Base-by-base conservation (phyloP, 2,888 invertebrate species). In the Malthinus flaveolus region DNA sequence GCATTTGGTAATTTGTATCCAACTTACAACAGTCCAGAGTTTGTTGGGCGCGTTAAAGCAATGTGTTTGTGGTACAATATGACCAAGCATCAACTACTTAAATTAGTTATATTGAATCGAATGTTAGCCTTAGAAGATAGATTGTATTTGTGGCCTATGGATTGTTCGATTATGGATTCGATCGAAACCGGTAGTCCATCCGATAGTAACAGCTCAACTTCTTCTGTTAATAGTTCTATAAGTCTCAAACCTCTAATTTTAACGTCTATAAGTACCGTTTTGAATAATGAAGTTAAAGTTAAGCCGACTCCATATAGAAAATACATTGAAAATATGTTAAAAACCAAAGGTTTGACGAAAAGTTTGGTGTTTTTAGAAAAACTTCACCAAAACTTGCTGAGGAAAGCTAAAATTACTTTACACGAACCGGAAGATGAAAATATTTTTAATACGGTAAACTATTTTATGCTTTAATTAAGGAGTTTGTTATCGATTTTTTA, bases 31-130 rank as follows among this genome's bases (percentile, higher is more conserved):
- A 85, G 86, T 57, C 75, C 82, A 1, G 81, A 82, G 54, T 90
- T 93, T 70, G 83, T 84, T 31, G 83, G 84, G 49, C 81, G 88
- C 68, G 83, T 90, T 7, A 88, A 89, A 78, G 89, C 93, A 8
- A 87, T 96, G 85, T 93, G 92, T 71, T 81, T 95, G 1, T 97
- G 96, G 95, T 91, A 90, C 77, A 97, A 96, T 78, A 89, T 92
- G 75, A 91, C 92, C 0, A 85, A 87, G 67, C 91, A 93, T 76
- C 88, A 95, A 76, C 85, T 91, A 48, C 82, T 93, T 51, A 93
- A 92, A 77, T 79, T 96, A 65, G 81, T 89, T 61, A 87, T 91
- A 60, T 79, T 92, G 69, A 87, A 89, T 0, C 85, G 86, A 73
- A 82, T 91, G 69, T 75, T 60, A 49, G 52, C 52, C 1, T 56